Conservation (phyloP, 2,888 invertebrate species). For the Anoncus sp. region DNA sequence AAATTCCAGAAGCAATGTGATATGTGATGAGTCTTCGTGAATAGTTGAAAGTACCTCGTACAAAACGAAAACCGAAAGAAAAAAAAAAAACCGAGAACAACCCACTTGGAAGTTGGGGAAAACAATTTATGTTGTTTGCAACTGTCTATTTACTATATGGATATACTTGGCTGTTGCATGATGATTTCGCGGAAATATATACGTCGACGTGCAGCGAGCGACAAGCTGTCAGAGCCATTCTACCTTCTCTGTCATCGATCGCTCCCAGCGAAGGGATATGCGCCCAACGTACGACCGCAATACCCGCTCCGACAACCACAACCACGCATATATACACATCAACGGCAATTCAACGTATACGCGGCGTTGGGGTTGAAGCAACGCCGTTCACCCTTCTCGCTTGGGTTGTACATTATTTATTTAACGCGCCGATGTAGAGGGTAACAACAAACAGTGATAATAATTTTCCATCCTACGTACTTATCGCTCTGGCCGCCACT, state of each 20-base stretch:
- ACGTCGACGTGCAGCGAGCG: constrained; percentile 47
- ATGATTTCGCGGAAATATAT: constrained; percentile 45
- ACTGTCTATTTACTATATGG: constrained; percentile 21
- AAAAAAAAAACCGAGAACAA: neutral
- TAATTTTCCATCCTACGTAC: constrained; percentile 29
- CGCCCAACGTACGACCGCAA: constrained; percentile 38
- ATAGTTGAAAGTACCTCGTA: neutral
- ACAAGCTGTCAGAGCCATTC: constrained; percentile 63
- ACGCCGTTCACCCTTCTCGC: constrained; percentile 22
- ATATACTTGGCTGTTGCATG: constrained; percentile 15
- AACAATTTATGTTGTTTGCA: constrained; percentile 7
- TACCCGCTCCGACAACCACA: constrained; percentile 47
- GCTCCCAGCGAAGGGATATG: constrained; percentile 55
- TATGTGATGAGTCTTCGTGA: neutral
- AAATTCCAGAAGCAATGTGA: no score
- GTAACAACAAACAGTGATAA: constrained; percentile 45
- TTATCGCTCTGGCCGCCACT: neutral
- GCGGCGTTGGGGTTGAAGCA: constrained; percentile 39
- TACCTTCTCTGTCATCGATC: constrained; percentile 64
- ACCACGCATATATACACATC: constrained; percentile 19
- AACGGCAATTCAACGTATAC: constrained; percentile 14
- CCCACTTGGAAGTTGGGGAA: neutral
- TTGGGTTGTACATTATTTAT: constrained; percentile 53
- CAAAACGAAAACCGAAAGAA: neutral
- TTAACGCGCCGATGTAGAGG: constrained; percentile 45